Evolutionary conservation across 2,113 vertebrate species (phyloP), one percentile per base, ranked within the genome.

Genomic region (Myanophis thanlyinensis): DNA sequence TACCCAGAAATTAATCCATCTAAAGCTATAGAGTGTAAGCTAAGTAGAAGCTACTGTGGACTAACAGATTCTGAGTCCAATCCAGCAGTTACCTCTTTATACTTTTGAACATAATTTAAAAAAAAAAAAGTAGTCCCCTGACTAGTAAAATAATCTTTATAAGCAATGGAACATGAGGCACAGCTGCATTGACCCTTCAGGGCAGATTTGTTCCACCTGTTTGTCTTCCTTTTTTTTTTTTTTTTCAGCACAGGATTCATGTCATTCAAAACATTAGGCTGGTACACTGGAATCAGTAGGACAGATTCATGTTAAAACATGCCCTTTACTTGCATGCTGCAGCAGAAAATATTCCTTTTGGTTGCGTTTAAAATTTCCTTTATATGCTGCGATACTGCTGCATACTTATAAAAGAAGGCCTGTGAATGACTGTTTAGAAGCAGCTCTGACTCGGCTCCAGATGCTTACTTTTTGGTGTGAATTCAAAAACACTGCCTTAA

Each of bases 271-370:
- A 25, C 5, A 49, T 25, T 5, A 94, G 35, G 52, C 90, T 8
- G 93, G 67, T 91, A 0, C 2, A 87, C 59, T 93, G 90, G 89
- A 93, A 87, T 88, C 89, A 5, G n/a, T 30, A 27, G 91, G 89
- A 52, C 94, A 49, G 93, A 92, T 93, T 46, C 95, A 47, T 93
- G 96, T 94, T 90, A 91, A 90, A 94, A 91, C 92, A 88, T 95
- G 88, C 89, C 1, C 85, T 92, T 92, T 91, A 73, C 91, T 49
- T 94, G 92, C 47, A 94, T 40, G 90, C 15, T 91, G 12, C 92
- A 0, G 46, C 89, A 49, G 92, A 88, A 93, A 88, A 30, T 15
- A 13, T 96, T 97, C 93, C 91, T 96, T 94, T 92, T 62, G 48
- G 92, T 90, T 56, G 0, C 18, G 27, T 94, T 87, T 95, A 0